Evolutionary conservation across 2,888 invertebrate genomes (phyloP).

Genomic region (Parnassius smintheus): DNA sequence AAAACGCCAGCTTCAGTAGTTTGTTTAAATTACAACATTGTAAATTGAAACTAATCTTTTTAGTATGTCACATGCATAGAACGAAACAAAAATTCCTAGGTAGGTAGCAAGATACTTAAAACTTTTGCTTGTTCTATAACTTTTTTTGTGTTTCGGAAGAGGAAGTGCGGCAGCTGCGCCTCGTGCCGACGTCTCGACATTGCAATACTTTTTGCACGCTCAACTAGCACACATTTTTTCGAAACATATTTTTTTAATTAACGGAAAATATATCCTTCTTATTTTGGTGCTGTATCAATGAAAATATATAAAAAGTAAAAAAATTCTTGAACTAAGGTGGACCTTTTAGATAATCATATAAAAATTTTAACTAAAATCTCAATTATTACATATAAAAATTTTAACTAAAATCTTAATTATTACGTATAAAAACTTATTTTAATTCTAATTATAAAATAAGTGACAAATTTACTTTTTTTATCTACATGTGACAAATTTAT

Average conservation of each 20-base stretch:
- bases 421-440: too few species aligned
- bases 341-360: too few species aligned
- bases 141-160: constrained; percentile 63
- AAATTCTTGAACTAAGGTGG: too few species aligned
- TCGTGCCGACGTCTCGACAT: constrained; percentile 66
- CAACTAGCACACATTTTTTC: constrained; percentile 60
- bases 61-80: constrained; percentile 16
- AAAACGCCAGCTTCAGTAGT: too few species aligned
- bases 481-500: too few species aligned
- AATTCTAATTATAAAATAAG: too few species aligned
- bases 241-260: constrained; percentile 37
- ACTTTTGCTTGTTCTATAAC: constrained; percentile 50
- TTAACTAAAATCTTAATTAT: too few species aligned
- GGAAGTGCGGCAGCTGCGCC: constrained; percentile 76
- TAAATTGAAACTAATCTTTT: constrained; percentile 1
- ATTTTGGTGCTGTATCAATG: not conserved
- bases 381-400: too few species aligned
- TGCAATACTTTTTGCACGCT: constrained; percentile 64
- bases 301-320: too few species aligned
- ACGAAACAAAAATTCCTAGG: constrained; percentile 52
- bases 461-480: too few species aligned
- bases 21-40: too few species aligned
- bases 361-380: too few species aligned
- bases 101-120: constrained; percentile 60
- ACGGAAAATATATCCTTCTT: constrained; percentile 34